phyloP scores from a whole-genome alignment of 2,888 invertebrate genomes.

The Hymenopus coronatus region DNA sequence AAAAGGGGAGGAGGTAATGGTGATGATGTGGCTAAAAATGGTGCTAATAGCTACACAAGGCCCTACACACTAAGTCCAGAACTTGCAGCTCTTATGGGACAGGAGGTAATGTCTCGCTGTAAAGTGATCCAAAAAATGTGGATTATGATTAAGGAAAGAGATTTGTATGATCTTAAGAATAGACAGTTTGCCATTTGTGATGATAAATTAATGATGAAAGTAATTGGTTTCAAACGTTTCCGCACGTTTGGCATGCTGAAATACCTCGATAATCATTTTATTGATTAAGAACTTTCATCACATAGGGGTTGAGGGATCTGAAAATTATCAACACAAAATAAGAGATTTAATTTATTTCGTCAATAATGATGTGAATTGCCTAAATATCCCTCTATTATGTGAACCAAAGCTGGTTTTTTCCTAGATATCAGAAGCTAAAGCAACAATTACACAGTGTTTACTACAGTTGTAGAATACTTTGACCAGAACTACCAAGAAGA shows the following conservation, averaged over 20 bases:
- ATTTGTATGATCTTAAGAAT: constrained; percentile 89
- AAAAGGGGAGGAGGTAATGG: constrained; percentile 35
- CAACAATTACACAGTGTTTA: constrained; percentile 14
- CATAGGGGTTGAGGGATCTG: background rate
- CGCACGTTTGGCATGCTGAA: constrained; percentile 97
- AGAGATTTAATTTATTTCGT: background rate
- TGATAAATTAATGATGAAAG: constrained; percentile 76
- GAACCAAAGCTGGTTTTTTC: background rate
- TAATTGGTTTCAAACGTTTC: constrained; percentile 90
- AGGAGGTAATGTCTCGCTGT: constrained; percentile 79
- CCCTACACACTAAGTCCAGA: constrained; percentile 82
- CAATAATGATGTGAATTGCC: too few relatives aligned
- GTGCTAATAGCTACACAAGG: constrained; percentile 79
- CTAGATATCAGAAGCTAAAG: background rate
- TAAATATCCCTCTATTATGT: background rate
- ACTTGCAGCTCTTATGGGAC: constrained; percentile 79
- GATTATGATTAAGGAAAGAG: constrained; percentile 84
- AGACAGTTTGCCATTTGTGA: constrained; percentile 95
- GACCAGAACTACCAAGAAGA: background rate
- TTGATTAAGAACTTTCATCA: constrained; percentile 38
- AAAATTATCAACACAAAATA: background rate
- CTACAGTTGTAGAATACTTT: constrained; percentile 23
- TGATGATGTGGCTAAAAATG: constrained; percentile 35
- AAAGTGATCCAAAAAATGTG: constrained; percentile 89
- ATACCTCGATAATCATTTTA: constrained; percentile 87